Base-by-base conservation (phyloP, 1,140 invertebrate genomes). In the Brachionus rotundiformis region DNA sequence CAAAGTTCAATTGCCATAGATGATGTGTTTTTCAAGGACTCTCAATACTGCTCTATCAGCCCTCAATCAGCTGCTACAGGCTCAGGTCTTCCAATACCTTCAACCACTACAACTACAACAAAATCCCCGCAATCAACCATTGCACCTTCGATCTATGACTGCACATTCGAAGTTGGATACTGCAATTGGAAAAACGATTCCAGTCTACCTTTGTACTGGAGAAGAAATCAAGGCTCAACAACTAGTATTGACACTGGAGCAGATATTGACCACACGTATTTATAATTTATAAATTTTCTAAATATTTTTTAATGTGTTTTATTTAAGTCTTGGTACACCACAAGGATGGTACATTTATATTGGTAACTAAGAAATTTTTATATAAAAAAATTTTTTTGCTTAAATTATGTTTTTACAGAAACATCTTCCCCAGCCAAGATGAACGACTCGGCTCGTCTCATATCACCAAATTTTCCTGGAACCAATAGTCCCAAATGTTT, bases 151-250 rank as follows among this genome's bases (percentile, higher is more conserved):
- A 33, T 77, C 13, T 47, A 86, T 47, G 85, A 86, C 83, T 87
- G 86, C 82, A 82, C 83, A 65, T 87, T 87, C 85, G 86, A 87
- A 82, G 33, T 79, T 23, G 83, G 83, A 2, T 82, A 85, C 10
- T 86, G 85, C 77, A 83, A 81, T 39, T 87, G 86, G 86, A 82
- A 39, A 49, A 85, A 86, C 76, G 86, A 86, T 79, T 63, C 44
- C 44, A 75, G 71, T 47, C 85, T 84, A 77, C 54, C 54, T 36
- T 44, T 81, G 13, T 29, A 4, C 27, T 81, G 79, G 79, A 59
- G 10, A 29, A 31, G 79, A 41, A 81, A 63, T 33, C 31, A 41
- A 41, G 79, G 79, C 29, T 23, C 19, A 19, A 81, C 54, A 65
- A 3, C 31, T 47, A 81, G 41, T 10, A 25, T 31, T 36, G 61